phyloP scores from a whole-genome alignment of 2,888 invertebrate species.

The Aleiodes leptofemur region DNA sequence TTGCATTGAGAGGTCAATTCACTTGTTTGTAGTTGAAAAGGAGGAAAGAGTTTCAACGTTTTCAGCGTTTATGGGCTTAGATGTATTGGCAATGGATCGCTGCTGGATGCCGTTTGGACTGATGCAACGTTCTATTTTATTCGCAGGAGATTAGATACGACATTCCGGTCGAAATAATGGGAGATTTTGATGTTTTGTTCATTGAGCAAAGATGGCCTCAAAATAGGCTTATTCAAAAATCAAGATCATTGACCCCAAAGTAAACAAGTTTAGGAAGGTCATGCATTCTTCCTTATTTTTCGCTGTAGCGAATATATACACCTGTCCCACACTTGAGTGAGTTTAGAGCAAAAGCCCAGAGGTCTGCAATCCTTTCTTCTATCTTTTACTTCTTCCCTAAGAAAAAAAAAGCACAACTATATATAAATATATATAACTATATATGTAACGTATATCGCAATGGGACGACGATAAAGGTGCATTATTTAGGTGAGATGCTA shows the following conservation, averaged over 20 bases:
- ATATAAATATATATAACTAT: conserved; percentile 24
- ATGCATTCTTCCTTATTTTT: conserved; percentile 21
- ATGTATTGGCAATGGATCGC: too few species aligned
- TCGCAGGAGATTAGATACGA: background rate
- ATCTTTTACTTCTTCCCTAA: background rate
- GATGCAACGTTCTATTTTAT: too few species aligned
- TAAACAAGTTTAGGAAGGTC: conserved; percentile 32
- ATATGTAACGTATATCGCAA: conserved; percentile 53
- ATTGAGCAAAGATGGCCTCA: too few species aligned
- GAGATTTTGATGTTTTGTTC: too few species aligned
- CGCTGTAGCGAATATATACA: too few species aligned
- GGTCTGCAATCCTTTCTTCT: conserved; percentile 43
- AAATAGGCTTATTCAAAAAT: background rate
- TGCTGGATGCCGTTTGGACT: too few species aligned
- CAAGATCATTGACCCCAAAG: conserved; percentile 24
- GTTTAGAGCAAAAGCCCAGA: conserved; percentile 14
- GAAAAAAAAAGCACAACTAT: conserved; percentile 17
- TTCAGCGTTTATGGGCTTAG: too few species aligned
- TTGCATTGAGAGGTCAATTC: background rate
- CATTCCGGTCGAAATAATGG: background rate
- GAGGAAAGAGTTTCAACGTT: too few species aligned
- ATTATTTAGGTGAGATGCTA: conserved; percentile 62
- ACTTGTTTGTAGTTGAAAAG: too few species aligned
- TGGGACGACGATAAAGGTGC: conserved; percentile 63
- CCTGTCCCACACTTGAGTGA: too few species aligned